phyloP scores from a whole-genome alignment of 2,888 invertebrate genomes.

The Fabriciana adippe region DNA sequence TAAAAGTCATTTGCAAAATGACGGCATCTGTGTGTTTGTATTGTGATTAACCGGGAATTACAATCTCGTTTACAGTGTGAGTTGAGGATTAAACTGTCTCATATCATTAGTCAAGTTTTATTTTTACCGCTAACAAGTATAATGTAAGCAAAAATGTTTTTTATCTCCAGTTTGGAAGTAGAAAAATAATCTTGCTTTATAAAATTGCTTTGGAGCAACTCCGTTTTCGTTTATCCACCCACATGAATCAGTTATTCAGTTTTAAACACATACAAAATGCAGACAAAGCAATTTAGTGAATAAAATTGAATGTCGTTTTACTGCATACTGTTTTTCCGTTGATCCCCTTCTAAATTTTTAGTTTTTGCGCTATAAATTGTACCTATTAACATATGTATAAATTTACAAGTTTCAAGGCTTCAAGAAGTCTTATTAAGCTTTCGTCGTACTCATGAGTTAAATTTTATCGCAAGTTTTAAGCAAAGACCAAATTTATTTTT shows the following conservation, averaged over 20 bases:
- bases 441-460: too few relatives aligned
- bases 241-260: neutral
- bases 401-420: too few relatives aligned
- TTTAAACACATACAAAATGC: neutral
- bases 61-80: slow-evolving; percentile 30
- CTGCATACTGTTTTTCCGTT: too few relatives aligned
- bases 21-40: slow-evolving; percentile 20
- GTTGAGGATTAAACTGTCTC: slow-evolving; percentile 29
- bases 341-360: too few relatives aligned
- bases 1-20: slow-evolving; percentile 4
- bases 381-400: too few relatives aligned
- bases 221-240: slow-evolving; percentile 2
- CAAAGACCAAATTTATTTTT: too few relatives aligned
- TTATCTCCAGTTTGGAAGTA: neutral
- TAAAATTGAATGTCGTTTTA: neutral
- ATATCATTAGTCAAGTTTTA: slow-evolving; percentile 18
- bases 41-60: slow-evolving; percentile 26
- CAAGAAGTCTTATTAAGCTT: too few relatives aligned
- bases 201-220: neutral
- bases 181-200: neutral
- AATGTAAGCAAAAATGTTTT: neutral
- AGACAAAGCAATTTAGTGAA: neutral
- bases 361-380: too few relatives aligned
- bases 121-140: slow-evolving; percentile 7
- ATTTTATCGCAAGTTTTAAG: too few relatives aligned